A percentile compares a stretch with the other conserved stretches of the same genome.
Conservation (phyloP, 2,888 invertebrate species). For the Harpagoxenus sublaevis region DNA sequence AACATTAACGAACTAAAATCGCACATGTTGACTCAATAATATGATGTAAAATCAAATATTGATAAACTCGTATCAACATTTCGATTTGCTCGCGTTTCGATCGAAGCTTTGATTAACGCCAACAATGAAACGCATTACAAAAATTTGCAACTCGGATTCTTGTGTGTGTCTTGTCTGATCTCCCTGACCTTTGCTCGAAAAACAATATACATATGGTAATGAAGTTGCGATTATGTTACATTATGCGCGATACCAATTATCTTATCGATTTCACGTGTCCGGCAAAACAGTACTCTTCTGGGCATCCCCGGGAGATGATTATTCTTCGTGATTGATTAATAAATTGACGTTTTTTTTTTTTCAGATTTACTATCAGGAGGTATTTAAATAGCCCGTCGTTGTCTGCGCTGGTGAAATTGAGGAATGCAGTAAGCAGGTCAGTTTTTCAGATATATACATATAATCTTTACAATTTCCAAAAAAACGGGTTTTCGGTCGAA, state of each 20-base stretch:
- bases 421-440: background rate
- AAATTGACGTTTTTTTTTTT: constrained; percentile 17
- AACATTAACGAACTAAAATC: background rate
- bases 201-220: background rate
- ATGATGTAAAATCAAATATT: background rate
- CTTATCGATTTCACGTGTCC: constrained; percentile 19
- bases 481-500: background rate
- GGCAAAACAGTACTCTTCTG: background rate
- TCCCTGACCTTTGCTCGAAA: background rate
- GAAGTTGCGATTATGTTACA: background rate
- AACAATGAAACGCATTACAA: background rate
- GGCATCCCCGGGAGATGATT: background rate
- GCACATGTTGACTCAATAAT: background rate
- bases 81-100: background rate
- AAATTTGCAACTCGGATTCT: background rate
- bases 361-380: background rate
- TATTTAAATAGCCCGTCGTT: background rate
- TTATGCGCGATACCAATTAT: background rate
- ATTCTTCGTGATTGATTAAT: constrained; percentile 3
- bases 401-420: background rate
- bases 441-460: background rate
- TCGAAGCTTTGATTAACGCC: background rate
- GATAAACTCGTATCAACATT: background rate
- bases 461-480: background rate
- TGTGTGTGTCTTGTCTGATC: background rate